A percentile compares a stretch with the other conserved stretches of the same genome.
Conservation (phyloP, 2,888 invertebrate genomes). For the Arenicola marina region DNA sequence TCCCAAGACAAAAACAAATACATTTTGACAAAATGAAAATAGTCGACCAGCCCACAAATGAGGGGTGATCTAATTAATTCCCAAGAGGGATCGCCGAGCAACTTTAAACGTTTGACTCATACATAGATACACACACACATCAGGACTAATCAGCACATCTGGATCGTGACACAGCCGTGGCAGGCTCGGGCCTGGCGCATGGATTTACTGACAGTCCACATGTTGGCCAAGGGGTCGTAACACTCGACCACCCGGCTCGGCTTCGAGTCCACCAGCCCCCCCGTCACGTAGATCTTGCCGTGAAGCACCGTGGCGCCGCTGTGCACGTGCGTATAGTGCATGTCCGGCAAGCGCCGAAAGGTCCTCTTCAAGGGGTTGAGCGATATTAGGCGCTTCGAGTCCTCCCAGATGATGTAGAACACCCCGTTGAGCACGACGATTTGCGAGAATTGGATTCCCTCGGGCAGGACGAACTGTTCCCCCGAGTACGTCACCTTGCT, state of each 20-base stretch:
- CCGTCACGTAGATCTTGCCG: constrained; percentile 53
- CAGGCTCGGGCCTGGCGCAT: constrained; percentile 47
- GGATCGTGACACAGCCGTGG: constrained; percentile 55
- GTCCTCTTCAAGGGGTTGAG: constrained; percentile 54
- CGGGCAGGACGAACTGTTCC: constrained; percentile 57
- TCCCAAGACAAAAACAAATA: too few relatives aligned
- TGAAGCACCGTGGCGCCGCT: constrained; percentile 49
- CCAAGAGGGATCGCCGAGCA: too few relatives aligned
- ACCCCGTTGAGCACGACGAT: constrained; percentile 51
- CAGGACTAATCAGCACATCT: constrained; percentile 42
- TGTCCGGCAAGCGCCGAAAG: constrained; percentile 49
- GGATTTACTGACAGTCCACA: constrained; percentile 49
- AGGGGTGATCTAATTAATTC: too few relatives aligned
- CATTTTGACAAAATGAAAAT: too few relatives aligned
- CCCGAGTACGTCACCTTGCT: constrained; percentile 42
- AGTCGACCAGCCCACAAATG: too few relatives aligned
- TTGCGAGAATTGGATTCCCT: constrained; percentile 51
- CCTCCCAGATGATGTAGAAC: constrained; percentile 60
- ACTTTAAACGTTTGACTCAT: too few relatives aligned
- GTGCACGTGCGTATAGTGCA: constrained; percentile 46
- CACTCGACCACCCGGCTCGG: constrained; percentile 51
- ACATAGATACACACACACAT: too few relatives aligned
- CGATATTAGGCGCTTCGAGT: constrained; percentile 52
- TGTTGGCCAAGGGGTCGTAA: constrained; percentile 50
- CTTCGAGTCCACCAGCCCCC: constrained; percentile 48